phyloP scores from a whole-genome alignment of 1,140 invertebrate genomes.

The Drosophila eugracilis region DNA sequence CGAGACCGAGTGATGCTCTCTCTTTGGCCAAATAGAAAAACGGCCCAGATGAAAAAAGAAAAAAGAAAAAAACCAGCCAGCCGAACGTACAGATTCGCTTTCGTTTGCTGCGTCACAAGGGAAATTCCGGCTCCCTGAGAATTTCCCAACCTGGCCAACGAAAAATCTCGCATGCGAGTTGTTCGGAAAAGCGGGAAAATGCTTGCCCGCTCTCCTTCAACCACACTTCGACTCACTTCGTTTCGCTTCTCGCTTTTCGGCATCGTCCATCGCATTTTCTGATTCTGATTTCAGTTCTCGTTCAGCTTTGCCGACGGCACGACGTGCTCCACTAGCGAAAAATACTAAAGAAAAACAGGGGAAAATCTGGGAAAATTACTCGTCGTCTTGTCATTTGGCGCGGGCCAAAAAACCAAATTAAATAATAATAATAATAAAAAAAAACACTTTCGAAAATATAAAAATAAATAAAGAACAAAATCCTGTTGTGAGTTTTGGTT shows the following conservation, averaged over 20 bases:
- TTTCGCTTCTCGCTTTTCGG: conserved; percentile 24
- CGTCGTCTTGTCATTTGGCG: conserved; percentile 35
- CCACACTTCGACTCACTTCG: conserved; percentile 8
- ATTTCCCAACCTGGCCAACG: conserved; percentile 40
- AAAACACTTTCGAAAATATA: conserved; percentile 10
- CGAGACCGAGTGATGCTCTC: conserved; percentile 20
- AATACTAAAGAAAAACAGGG: conserved; percentile 5
- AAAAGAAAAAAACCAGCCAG: conserved; percentile 1
- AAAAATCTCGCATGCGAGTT: conserved; percentile 61
- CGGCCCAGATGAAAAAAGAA: conserved; percentile 21
- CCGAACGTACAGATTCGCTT: conserved; percentile 31
- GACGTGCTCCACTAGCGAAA: conserved; percentile 64
- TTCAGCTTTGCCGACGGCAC: conserved; percentile 82
- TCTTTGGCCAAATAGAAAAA: conserved; percentile 13
- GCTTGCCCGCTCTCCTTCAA: not conserved
- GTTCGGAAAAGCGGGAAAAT: conserved; percentile 13
- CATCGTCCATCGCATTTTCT: conserved; percentile 16
- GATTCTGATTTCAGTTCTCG: conserved; percentile 73
- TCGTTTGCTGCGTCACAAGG: conserved; percentile 47
- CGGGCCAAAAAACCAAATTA: conserved; percentile 14
- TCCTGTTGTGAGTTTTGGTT: conserved; percentile 5
- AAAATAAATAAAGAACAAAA: not conserved
- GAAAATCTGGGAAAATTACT: conserved; percentile 22
- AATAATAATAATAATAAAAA: not conserved
- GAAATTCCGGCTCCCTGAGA: conserved; percentile 43